Base-by-base conservation (phyloP, 2,113 vertebrate genomes). In the Tenrec ecaudatus region DNA sequence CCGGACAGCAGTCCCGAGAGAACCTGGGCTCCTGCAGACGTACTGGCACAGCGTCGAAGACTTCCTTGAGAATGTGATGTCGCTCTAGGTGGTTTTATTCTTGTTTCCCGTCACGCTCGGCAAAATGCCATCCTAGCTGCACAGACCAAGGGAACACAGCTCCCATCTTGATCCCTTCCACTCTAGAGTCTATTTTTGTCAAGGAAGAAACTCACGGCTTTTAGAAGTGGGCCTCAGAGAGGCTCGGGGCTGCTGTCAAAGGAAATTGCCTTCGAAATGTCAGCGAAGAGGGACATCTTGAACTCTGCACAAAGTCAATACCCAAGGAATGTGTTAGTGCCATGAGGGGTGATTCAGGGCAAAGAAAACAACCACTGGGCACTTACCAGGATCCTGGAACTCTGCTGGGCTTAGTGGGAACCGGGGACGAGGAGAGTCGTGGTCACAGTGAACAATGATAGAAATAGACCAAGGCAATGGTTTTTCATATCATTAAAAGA, bases 61-160 rank as follows among this genome's bases (percentile, higher is more conserved):
- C 84, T 15, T n/a, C 23, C 25, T 17, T 82, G 29, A 69, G 29
- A 81, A 16, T 0, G 6, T 71, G 23, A 57, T 40, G 60, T 27
- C n/a, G 16, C 31, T 86, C 40, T 80, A 0, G 71, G 3, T 19
- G 31, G 31, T 80, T 60, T 69, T 17, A 79, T 80, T 60, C 36
- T 14, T 66, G 69, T 17, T 38, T 40, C 47, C n/a, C 0, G 3
- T n/a, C 57, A 16, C 47, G 36, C 19, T 83, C 22, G 9, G 16
- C 10, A 43, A 69, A 62, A 71, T 68, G 23, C 38, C 27, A 31
- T 58, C 10, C 16, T 88, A 14, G 77, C 4, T 1, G 3, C 27
- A 0, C 4, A 53, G 25, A 58, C 9, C 38, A 20, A 27, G 76
- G 82, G 25, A 29, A 12, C 0, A 2, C 14, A 7, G 40, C 27